Conservation (phyloP, 2,888 invertebrate genomes). For the Callinectes sapidus region DNA sequence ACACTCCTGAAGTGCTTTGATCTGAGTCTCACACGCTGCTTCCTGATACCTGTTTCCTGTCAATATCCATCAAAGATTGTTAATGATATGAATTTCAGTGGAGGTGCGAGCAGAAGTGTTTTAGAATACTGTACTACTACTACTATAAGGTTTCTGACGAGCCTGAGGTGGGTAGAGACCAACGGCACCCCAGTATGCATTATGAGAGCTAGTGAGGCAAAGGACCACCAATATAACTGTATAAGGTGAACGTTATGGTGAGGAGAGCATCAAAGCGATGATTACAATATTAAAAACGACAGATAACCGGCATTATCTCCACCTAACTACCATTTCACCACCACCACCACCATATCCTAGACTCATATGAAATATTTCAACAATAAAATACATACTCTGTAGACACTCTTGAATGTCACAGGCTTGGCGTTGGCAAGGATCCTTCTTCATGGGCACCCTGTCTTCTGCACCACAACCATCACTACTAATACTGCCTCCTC, state of each 20-base stretch:
- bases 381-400: constrained; percentile 56
- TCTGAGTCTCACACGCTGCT: constrained; percentile 38
- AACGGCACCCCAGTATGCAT: too few relatives aligned
- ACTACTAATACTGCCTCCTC: not conserved
- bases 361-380: too few relatives aligned
- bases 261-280: too few relatives aligned
- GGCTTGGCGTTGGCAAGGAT: constrained; percentile 67
- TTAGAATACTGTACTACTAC: too few relatives aligned
- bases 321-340: not conserved
- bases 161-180: too few relatives aligned
- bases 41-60: constrained; percentile 60
- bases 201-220: too few relatives aligned
- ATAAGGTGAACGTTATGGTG: too few relatives aligned
- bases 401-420: constrained; percentile 70
- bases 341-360: not conserved
- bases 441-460: constrained; percentile 50
- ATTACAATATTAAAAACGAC: too few relatives aligned
- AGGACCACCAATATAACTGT: too few relatives aligned
- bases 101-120: too few relatives aligned
- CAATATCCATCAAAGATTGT: not conserved
- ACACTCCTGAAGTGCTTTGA: constrained; percentile 55
- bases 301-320: too few relatives aligned
- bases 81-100: not conserved
- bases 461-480: not conserved
- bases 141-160: too few relatives aligned